These are phyloP conservation scores for Pheosia gnoma DNA, from an alignment of 2,888 invertebrate genomes.

Conservation along the genomic window DNA sequence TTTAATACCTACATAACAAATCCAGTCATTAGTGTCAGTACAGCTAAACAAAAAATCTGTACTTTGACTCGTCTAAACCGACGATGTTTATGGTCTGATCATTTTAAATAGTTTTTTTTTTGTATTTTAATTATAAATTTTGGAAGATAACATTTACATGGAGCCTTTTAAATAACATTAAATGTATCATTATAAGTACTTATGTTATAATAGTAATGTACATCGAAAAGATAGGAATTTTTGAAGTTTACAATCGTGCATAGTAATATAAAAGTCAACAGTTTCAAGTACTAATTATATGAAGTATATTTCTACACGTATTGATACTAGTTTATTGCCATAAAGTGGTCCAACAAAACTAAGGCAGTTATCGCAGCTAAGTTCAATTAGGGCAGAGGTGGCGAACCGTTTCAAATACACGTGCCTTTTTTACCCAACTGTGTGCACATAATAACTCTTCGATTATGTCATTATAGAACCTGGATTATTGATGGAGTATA, in stretches of 20 bases:
- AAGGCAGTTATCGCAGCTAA: constrained; percentile 53
- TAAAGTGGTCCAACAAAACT: constrained; percentile 46
- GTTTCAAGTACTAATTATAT: constrained; percentile 25
- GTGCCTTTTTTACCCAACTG: background rate
- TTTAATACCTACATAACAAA: constrained; percentile 48
- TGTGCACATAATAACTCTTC: too few relatives aligned
- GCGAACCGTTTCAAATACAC: background rate
- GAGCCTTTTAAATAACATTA: background rate
- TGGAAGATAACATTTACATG: background rate
- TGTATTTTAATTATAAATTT: background rate
- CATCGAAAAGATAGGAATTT: background rate
- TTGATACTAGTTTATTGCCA: constrained; percentile 50
- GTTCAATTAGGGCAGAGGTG: constrained; percentile 25
- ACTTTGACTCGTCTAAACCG: background rate
- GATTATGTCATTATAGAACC: too few relatives aligned
- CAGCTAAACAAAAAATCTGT: constrained; percentile 30
- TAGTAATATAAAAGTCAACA: constrained; percentile 30
- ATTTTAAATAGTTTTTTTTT: background rate
- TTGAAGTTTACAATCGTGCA: constrained; percentile 14
- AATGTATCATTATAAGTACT: background rate
- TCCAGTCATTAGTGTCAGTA: constrained; percentile 42
- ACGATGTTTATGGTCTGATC: background rate
- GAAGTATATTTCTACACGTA: constrained; percentile 28
- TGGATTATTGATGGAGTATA: too few relatives aligned
- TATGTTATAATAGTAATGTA: background rate